Conservation (phyloP, 2,797 vertebrate species). For the Pteropus rufus region DNA sequence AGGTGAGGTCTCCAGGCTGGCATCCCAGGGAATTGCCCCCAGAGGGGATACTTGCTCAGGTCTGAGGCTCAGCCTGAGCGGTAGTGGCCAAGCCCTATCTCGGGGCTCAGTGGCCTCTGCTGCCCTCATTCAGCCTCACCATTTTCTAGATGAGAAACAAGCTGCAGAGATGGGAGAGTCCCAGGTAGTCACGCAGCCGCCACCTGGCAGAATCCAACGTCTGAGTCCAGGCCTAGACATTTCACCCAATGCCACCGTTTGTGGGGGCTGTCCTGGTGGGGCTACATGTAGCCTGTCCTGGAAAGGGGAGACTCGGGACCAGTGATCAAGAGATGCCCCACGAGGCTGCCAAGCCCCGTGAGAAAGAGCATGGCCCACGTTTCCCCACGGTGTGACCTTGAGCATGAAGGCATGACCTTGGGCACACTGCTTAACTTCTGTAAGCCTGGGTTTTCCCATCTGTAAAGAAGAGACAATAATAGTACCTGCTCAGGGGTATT, state of each 20-base stretch:
- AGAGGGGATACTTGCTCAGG: not conserved
- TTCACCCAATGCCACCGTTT: rapidly evolving
- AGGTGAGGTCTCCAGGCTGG: not conserved
- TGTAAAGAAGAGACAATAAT: not conserved
- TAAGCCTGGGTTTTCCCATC: not conserved
- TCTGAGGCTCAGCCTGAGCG: not conserved
- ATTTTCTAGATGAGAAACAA: not conserved
- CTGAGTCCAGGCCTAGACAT: not conserved
- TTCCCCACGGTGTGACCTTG: not conserved
- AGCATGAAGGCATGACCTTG: not conserved
- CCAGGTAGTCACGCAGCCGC: not conserved
- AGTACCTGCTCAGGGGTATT: not conserved
- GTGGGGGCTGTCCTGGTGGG: not conserved
- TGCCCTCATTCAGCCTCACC: not conserved
- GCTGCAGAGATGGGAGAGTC: not conserved
- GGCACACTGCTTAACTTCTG: not conserved
- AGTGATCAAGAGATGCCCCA: not conserved
- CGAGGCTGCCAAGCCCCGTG: not conserved
- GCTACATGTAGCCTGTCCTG: not conserved
- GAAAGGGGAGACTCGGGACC: not conserved
- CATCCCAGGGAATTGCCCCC: not conserved
- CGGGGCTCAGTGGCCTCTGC: not conserved
- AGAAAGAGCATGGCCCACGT: not conserved
- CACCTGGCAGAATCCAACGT: rapidly evolving
- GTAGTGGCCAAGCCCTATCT: rapidly evolving